Conservation (phyloP, 2,888 invertebrate species). For the Crossocerus cetratus region DNA sequence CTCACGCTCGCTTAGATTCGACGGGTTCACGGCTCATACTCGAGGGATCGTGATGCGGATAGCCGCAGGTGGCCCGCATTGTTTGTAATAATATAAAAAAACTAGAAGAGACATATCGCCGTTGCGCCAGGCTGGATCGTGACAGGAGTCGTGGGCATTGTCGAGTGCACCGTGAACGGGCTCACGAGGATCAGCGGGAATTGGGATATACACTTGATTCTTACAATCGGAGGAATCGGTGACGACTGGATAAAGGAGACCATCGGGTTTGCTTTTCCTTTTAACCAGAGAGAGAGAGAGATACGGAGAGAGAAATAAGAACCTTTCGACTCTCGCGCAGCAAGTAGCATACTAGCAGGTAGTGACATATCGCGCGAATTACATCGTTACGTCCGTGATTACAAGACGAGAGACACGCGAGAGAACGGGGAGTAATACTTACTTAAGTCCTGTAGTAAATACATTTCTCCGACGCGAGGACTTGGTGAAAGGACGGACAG, state of each 20-base stretch:
- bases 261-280: conserved; percentile 19
- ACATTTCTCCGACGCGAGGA: too few species aligned
- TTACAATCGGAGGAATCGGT: conserved; percentile 28
- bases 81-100: conserved; percentile 9
- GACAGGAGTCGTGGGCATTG: conserved; percentile 10
- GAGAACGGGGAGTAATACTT: conserved; percentile 20
- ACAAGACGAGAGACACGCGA: conserved; percentile 10
- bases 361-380: conserved; percentile 39
- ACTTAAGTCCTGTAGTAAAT: conserved; percentile 29
- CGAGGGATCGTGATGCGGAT: conserved; percentile 7
- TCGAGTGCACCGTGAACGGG: conserved; percentile 34
- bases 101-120: conserved; percentile 50
- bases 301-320: not conserved
- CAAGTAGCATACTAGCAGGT: conserved; percentile 14
- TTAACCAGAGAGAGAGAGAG: too few species aligned
- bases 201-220: conserved; percentile 21
- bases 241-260: conserved; percentile 52
- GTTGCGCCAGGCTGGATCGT: conserved; percentile 17
- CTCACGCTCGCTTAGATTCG: conserved; percentile 5
- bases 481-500: not conserved
- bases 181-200: conserved; percentile 24
- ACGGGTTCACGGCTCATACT: not conserved
- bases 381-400: conserved; percentile 15
- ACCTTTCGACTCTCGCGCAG: conserved; percentile 21
- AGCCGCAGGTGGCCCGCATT: not conserved